Evolutionary conservation across 2,113 vertebrate species (phyloP).

Genomic region (Ageneiosus marmoratus): DNA sequence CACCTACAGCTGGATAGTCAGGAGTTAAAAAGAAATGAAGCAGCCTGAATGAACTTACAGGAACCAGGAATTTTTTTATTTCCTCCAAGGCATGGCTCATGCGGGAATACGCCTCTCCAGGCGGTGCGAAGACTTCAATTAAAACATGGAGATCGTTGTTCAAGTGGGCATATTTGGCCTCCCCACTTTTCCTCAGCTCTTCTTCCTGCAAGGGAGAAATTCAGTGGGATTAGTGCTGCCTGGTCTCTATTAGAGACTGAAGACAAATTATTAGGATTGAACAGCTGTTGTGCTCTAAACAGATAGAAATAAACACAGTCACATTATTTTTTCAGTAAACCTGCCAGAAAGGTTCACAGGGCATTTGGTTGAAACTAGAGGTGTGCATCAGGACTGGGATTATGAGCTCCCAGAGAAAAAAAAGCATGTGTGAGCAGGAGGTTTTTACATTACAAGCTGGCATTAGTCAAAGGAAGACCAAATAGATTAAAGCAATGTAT

Average conservation of each 20-base stretch:
- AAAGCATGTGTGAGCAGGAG: too few species aligned
- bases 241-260: neutral
- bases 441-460: too few species aligned
- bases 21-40: slow-evolving; percentile 44
- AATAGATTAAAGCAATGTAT: too few species aligned
- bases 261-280: neutral
- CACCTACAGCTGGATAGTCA: slow-evolving; percentile 41
- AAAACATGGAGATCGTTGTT: slow-evolving; percentile 97
- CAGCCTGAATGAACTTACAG: slow-evolving; percentile 80
- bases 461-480: too few species aligned
- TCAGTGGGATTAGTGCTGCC: neutral
- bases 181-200: slow-evolving; percentile 94
- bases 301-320: neutral
- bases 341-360: neutral
- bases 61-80: slow-evolving; percentile 98
- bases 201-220: slow-evolving; percentile 83
- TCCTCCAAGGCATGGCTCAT: slow-evolving; percentile 99
- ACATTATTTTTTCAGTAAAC: neutral
- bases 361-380: neutral
- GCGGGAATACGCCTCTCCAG: slow-evolving; percentile 96
- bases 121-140: slow-evolving; percentile 98
- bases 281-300: neutral
- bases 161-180: slow-evolving; percentile 95
- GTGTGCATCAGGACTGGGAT: neutral
- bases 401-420: too few species aligned